phyloP scores from a whole-genome alignment of 2,113 vertebrate species.

The Seriola aureovittata region DNA sequence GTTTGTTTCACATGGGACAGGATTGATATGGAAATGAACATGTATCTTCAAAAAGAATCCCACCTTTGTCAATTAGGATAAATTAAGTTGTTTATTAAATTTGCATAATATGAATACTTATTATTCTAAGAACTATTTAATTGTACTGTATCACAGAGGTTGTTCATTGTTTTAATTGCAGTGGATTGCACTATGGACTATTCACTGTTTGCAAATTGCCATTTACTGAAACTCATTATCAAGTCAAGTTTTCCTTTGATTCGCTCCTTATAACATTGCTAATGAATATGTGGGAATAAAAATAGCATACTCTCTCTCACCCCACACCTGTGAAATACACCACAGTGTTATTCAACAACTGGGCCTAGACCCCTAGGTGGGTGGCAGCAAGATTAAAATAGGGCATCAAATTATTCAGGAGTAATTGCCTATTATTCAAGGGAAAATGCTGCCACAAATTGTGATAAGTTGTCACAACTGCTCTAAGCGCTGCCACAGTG shows the following conservation, averaged over 20 bases:
- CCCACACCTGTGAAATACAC: slow-evolving; percentile 53
- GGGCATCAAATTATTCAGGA: slow-evolving; percentile 36
- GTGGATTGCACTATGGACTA: slow-evolving; percentile 61
- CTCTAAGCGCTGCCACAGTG: slow-evolving; percentile 8
- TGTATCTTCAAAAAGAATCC: slow-evolving; percentile 73
- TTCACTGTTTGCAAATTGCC: slow-evolving; percentile 71
- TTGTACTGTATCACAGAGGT: slow-evolving; percentile 56
- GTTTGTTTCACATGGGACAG: slow-evolving; percentile 68
- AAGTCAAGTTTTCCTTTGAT: slow-evolving; percentile 69
- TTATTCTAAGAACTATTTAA: slow-evolving; percentile 70
- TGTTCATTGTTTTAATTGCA: slow-evolving; percentile 73
- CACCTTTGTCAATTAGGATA: slow-evolving; percentile 80
- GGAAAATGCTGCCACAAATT: slow-evolving; percentile 44
- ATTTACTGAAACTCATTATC: slow-evolving; percentile 69
- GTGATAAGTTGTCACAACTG: slow-evolving; percentile 49
- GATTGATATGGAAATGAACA: slow-evolving; percentile 77
- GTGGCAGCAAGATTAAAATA: slow-evolving; percentile 41
- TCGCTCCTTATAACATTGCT: slow-evolving; percentile 34
- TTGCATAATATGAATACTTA: slow-evolving; percentile 74
- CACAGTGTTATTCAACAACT: slow-evolving; percentile 17
- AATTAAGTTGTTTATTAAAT: slow-evolving; percentile 75
- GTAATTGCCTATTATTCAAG: slow-evolving; percentile 42
- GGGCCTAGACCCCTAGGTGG: slow-evolving; percentile 17
- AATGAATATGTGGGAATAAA: slow-evolving; percentile 50
- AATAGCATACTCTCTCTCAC: slow-evolving; percentile 29